phyloP scores from a whole-genome alignment of 2,888 invertebrate genomes.

The Colletes collaris region DNA sequence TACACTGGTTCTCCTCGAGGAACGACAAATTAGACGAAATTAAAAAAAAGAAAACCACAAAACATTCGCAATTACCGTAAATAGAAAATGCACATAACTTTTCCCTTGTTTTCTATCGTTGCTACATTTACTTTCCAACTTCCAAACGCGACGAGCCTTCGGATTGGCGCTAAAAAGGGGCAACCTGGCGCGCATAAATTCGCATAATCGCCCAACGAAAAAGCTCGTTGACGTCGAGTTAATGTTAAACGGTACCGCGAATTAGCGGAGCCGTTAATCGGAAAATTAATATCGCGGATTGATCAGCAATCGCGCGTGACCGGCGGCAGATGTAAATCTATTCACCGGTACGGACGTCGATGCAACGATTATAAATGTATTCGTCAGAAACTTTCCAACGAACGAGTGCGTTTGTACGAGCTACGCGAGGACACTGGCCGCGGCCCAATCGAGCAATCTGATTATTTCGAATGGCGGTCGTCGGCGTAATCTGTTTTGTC shows the following conservation, averaged over 20 bases:
- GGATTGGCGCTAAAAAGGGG: not conserved
- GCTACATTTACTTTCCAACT: not conserved
- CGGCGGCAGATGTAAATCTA: constrained; percentile 53
- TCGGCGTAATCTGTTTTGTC: constrained; percentile 65
- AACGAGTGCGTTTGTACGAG: constrained; percentile 62
- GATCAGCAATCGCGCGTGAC: constrained; percentile 41
- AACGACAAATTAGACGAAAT: too few species aligned
- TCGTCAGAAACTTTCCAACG: constrained; percentile 60
- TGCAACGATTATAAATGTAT: constrained; percentile 58
- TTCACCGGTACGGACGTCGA: constrained; percentile 41
- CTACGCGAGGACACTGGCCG: constrained; percentile 40
- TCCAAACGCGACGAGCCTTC: not conserved
- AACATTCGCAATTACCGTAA: too few species aligned
- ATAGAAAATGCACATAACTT: too few species aligned
- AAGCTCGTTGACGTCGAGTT: constrained; percentile 12
- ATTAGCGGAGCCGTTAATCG: constrained; percentile 44
- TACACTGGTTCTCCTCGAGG: too few species aligned
- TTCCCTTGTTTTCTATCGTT: too few species aligned
- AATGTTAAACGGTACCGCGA: constrained; percentile 40
- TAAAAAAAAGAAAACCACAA: too few species aligned
- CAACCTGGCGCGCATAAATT: not conserved
- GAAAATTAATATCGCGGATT: constrained; percentile 56
- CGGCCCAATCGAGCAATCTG: constrained; percentile 59
- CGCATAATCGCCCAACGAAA: constrained; percentile 28
- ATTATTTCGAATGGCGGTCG: constrained; percentile 67